Conservation (phyloP, 1,140 invertebrate species). For the Temnothorax curvispinosus region DNA sequence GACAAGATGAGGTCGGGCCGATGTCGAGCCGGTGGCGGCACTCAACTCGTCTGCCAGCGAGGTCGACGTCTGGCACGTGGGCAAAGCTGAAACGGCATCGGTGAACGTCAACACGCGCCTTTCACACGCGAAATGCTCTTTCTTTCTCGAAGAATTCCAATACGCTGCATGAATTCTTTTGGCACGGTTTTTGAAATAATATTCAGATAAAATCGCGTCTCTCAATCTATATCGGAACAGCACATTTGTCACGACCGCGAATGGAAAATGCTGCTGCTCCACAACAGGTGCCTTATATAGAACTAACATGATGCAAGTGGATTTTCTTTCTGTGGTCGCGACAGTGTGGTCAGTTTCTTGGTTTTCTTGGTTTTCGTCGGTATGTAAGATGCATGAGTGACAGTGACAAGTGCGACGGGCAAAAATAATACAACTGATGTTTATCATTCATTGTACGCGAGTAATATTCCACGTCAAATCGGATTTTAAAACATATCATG, state of each 20-base stretch:
- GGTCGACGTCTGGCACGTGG: constrained; percentile 80
- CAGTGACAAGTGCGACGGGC: not conserved
- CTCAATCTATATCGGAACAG: not conserved
- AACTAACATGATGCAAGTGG: constrained; percentile 46
- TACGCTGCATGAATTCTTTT: not conserved
- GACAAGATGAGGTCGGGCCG: constrained; percentile 87
- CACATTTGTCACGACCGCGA: not conserved
- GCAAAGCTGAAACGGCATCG: constrained; percentile 68
- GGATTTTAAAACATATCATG: not conserved
- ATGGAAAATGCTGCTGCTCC: not conserved
- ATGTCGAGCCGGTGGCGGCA: constrained; percentile 68
- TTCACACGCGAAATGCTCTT: not conserved
- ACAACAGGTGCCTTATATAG: not conserved
- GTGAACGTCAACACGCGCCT: not conserved
- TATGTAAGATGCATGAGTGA: not conserved
- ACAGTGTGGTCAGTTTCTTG: constrained; percentile 21
- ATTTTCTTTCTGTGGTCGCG: constrained; percentile 68
- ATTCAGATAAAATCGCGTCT: not conserved
- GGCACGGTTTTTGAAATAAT: not conserved
- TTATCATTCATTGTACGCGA: not conserved
- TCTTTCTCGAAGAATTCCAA: not conserved
- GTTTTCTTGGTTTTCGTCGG: constrained; percentile 13
- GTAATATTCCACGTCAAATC: not conserved
- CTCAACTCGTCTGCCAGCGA: constrained; percentile 91
- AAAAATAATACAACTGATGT: not conserved